Conservation (phyloP, 1,140 invertebrate genomes). For the Daktulosphaira vitifoliae region DNA sequence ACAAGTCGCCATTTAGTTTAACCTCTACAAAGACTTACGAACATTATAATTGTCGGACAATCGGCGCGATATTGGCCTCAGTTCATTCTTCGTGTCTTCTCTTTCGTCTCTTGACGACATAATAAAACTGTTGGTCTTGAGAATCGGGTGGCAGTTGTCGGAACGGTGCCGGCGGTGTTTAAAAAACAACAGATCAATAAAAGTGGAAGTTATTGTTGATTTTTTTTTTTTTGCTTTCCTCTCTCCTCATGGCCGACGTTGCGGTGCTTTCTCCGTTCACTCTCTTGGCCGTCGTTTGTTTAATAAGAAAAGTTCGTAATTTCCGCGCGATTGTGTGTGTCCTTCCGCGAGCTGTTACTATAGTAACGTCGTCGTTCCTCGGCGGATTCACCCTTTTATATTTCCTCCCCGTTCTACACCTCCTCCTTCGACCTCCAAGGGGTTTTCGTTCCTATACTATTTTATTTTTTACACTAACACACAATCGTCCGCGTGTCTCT, state of each 20-base stretch:
- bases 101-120: background rate
- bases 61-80: background rate
- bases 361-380: constrained; percentile 26
- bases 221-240: background rate
- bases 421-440: background rate
- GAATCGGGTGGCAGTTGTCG: constrained; percentile 7
- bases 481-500: background rate
- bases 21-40: no score
- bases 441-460: constrained; percentile 31
- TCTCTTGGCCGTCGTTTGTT: constrained; percentile 21
- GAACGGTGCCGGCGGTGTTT: constrained; percentile 8
- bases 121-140: constrained; percentile 8
- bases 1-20: no score
- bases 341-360: constrained; percentile 30
- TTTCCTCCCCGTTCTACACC: constrained; percentile 21
- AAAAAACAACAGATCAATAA: constrained; percentile 34
- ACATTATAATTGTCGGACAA: background rate
- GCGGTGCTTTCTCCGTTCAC: constrained; percentile 5
- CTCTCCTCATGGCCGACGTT: background rate
- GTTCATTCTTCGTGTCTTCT: background rate
- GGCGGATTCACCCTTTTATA: constrained; percentile 31
- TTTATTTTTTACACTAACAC: constrained; percentile 35
- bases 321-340: constrained; percentile 34
- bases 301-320: constrained; percentile 34
- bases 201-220: constrained; percentile 20